Evolutionary conservation across 35 echinoderm and acorn worm species (phyloP), one percentile per base, ranked within the genome.

Genomic region (Holothuria glaberrima): DNA sequence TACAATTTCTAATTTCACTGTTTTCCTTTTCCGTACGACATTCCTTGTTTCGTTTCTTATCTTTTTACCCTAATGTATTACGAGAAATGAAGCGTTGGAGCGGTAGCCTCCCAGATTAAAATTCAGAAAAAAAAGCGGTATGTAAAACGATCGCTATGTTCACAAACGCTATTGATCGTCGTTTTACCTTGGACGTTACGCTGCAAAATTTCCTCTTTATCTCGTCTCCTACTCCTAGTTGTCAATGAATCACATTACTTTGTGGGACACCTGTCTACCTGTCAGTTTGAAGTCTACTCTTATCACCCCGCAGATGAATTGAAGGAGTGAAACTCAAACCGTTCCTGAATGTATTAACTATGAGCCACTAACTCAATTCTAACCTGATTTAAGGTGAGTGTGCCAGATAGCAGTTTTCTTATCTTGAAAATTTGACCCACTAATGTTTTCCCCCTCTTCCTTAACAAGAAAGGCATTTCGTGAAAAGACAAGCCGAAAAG

Each of bases 351-450:
- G 74, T 78, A 78, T 78, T 78, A 52, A 48, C 74, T 41, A 78
- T 78, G 38, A 78, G 74, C 74, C 6, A 78, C 74, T 78, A 78
- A 78, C 74, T 78, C 74, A 78, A 78, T 78, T 78, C 74, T 78
- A 78, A 50, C 74, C 74, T 78, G 74, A 78, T 78, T 78, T 78
- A 78, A 78, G 74, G 74, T 78, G 74, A 78, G 50, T 48, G 74
- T 78, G 74, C 74, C 44, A 78, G 74, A 78, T 48, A 78, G 50
- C 38, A 48, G 36, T 48, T 78, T 48, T 78, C 31, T 78, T 26
- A 48, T 78, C 74, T 78, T 78, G 74, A 78, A 78, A 78, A 78
- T 78, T 78, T 78, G 74, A 78, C 74, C 74, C 74, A 78, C 44
- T 78, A 78, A 78, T 48, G 74, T 75, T 75, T 38, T 78, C 50